A percentile compares a stretch with the other conserved stretches of the same genome.
Evolutionary conservation across 2,113 vertebrate genomes (phyloP).

Genomic region (Mustela lutreola): DNA sequence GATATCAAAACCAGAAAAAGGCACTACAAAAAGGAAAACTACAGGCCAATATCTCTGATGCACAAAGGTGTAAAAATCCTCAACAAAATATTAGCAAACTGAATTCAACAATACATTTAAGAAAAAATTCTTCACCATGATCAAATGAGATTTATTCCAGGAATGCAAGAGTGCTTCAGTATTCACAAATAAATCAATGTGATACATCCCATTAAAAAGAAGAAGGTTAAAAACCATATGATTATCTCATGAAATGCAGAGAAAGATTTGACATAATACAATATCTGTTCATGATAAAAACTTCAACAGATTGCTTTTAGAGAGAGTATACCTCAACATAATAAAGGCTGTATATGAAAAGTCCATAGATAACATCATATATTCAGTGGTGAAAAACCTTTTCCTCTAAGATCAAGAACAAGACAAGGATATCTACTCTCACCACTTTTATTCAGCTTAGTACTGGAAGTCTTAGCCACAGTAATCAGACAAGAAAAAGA

Average conservation of each 20-base stretch:
- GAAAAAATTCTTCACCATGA: neutral
- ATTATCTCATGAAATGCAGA: neutral
- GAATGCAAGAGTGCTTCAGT: neutral
- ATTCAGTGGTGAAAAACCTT: neutral
- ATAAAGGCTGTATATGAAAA: neutral
- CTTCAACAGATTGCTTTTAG: neutral
- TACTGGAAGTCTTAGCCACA: neutral
- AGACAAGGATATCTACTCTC: neutral
- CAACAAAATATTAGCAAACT: neutral
- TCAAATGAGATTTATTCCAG: neutral
- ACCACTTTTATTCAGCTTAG: neutral
- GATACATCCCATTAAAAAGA: neutral
- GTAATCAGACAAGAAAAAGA: neutral
- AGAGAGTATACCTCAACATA: neutral
- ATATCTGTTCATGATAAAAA: neutral
- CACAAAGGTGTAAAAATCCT: neutral
- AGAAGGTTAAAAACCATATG: neutral
- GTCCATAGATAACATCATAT: neutral
- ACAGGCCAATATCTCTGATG: neutral
- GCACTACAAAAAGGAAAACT: neutral
- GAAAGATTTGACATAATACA: neutral
- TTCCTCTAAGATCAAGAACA: neutral
- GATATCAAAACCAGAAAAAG: neutral
- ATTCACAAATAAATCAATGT: neutral
- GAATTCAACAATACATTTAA: neutral